Percentiles rank a stretch among this genome's conserved stretches.
Conservation (phyloP, 2,113 vertebrate species). For the Rafetus swinhoei region DNA sequence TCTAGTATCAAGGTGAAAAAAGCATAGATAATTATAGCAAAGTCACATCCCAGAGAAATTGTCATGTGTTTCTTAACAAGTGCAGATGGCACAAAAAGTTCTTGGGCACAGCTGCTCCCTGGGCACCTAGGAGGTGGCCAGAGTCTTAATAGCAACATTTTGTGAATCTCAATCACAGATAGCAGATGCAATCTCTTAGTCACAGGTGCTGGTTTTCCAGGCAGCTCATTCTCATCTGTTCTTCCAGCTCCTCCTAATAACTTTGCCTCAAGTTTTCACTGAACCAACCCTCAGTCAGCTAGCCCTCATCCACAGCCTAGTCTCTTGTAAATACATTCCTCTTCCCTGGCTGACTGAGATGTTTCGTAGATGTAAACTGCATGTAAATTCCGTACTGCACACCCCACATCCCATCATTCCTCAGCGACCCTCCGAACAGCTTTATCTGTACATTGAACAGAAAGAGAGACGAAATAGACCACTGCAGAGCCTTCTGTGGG, state of each 20-base stretch:
- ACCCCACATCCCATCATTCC: slow-evolving; percentile 4
- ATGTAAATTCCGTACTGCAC: not conserved
- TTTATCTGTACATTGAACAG: not conserved
- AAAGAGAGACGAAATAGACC: slow-evolving; percentile 43
- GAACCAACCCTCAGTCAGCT: not conserved
- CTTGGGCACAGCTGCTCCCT: slow-evolving; percentile 51
- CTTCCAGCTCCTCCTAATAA: not conserved
- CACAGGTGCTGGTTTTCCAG: not conserved
- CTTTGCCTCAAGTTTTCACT: not conserved
- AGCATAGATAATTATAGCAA: slow-evolving; percentile 41
- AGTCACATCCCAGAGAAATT: slow-evolving; percentile 57
- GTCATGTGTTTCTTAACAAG: slow-evolving; percentile 52
- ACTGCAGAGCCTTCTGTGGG: slow-evolving; percentile 34
- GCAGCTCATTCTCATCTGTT: not conserved
- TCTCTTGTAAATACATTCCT: not conserved
- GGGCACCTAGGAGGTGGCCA: slow-evolving; percentile 27
- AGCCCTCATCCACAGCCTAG: not conserved
- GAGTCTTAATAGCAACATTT: slow-evolving; percentile 53
- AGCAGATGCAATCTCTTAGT: not conserved
- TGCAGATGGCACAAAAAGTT: slow-evolving; percentile 49
- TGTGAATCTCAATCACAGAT: slow-evolving; percentile 9
- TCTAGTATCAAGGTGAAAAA: slow-evolving; percentile 30
- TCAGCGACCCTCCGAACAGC: slow-evolving; percentile 44
- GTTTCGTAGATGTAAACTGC: not conserved
- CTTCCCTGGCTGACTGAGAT: not conserved